phyloP scores from a whole-genome alignment of 2,888 invertebrate species.

The Diadromus collaris region DNA sequence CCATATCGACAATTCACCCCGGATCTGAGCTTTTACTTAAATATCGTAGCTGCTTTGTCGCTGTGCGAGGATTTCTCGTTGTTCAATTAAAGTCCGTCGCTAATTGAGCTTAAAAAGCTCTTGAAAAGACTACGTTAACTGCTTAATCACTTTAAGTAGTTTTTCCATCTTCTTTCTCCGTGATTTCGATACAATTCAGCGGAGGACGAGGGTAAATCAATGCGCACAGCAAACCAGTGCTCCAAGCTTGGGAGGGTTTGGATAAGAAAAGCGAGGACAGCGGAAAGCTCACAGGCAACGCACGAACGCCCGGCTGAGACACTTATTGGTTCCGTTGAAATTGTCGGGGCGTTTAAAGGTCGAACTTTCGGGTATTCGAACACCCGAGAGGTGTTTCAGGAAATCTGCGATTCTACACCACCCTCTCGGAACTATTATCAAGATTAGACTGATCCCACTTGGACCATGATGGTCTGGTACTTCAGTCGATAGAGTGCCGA shows the following conservation, averaged over 20 bases:
- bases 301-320: conserved; percentile 36
- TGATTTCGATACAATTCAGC: too few species aligned
- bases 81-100: not conserved
- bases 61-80: not conserved
- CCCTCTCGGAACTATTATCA: conserved; percentile 57
- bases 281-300: conserved; percentile 33
- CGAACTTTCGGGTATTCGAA: conserved; percentile 22
- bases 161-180: too few species aligned
- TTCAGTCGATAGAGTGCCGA: not conserved
- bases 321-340: conserved; percentile 59
- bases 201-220: too few species aligned
- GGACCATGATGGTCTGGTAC: not conserved
- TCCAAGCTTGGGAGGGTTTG: not conserved
- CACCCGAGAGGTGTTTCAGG: not conserved
- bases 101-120: too few species aligned
- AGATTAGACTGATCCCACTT: conserved; percentile 58
- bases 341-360: conserved; percentile 45
- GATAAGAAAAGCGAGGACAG: conserved; percentile 29
- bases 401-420: conserved; percentile 17
- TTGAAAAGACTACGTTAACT: too few species aligned
- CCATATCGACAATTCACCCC: conserved; percentile 8
- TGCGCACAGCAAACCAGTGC: too few species aligned
- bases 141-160: too few species aligned
- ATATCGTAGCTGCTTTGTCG: not conserved
- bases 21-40: conserved; percentile 18